Evolutionary conservation across 2,888 invertebrate species (phyloP).

Genomic region (Ametastegia equiseti): DNA sequence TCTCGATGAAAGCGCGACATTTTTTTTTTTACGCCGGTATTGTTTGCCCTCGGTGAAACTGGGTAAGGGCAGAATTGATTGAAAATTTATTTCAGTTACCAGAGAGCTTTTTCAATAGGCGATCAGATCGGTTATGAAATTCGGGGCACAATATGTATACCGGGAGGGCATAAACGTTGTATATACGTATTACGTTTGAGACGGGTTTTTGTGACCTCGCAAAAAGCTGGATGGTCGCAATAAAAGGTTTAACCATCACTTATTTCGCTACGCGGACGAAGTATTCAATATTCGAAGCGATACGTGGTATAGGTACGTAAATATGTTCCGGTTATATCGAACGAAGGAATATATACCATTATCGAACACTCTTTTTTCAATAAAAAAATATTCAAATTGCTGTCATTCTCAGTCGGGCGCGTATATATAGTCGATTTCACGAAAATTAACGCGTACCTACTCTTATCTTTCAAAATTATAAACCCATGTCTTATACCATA

Average conservation of each 20-base stretch:
- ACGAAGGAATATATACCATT: background rate
- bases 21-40: background rate
- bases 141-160: background rate
- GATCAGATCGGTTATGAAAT: conserved; percentile 24
- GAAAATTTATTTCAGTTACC: conserved; percentile 25
- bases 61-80: background rate
- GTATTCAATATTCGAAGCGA: conserved; percentile 7
- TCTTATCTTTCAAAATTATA: background rate
- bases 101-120: conserved; percentile 8
- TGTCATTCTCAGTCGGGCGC: background rate
- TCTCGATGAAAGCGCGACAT: background rate
- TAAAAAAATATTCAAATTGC: background rate
- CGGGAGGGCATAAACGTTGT: conserved; percentile 4
- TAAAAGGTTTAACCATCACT: conserved; percentile 19
- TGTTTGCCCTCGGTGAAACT: background rate
- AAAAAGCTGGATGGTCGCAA: conserved; percentile 8
- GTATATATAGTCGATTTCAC: background rate
- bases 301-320: background rate
- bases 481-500: background rate
- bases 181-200: background rate
- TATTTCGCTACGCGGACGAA: conserved; percentile 11
- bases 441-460: background rate
- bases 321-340: background rate
- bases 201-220: conserved; percentile 15
- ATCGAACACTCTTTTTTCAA: background rate